Conservation (phyloP, 2,113 vertebrate species). For the Rallus limicola region DNA sequence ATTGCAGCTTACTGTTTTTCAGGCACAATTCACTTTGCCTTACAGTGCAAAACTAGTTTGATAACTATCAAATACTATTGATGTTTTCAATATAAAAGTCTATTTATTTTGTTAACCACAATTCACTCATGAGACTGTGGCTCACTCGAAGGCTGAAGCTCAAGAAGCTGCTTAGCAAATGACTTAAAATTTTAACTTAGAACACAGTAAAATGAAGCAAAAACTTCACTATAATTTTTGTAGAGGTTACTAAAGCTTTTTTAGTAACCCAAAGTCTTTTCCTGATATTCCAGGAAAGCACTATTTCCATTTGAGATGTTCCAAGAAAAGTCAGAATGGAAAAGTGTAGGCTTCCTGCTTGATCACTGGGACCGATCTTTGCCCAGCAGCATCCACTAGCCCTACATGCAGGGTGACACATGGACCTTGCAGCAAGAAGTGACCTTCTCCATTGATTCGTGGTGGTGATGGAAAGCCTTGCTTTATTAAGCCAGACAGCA, state of each 20-base stretch:
- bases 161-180: not conserved
- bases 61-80: not conserved
- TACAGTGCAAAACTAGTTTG: not conserved
- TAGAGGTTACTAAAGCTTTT: not conserved
- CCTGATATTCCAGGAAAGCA: not conserved
- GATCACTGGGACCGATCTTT: not conserved
- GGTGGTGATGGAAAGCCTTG: not conserved
- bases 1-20: not conserved
- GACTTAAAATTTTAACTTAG: not conserved
- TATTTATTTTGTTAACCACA: not conserved
- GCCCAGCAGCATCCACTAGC: not conserved
- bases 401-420: not conserved
- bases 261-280: not conserved
- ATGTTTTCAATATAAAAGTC: not conserved
- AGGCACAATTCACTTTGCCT: not conserved
- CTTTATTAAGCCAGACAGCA: not conserved
- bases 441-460: not conserved
- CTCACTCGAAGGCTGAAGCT: not conserved
- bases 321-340: not conserved
- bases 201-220: not conserved
- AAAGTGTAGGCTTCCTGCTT: not conserved
- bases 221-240: not conserved
- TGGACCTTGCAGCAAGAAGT: not conserved
- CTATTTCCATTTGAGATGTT: not conserved
- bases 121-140: not conserved